Evolutionary conservation across 2,888 invertebrate genomes (phyloP).

Genomic region (Conchocele bisecta): DNA sequence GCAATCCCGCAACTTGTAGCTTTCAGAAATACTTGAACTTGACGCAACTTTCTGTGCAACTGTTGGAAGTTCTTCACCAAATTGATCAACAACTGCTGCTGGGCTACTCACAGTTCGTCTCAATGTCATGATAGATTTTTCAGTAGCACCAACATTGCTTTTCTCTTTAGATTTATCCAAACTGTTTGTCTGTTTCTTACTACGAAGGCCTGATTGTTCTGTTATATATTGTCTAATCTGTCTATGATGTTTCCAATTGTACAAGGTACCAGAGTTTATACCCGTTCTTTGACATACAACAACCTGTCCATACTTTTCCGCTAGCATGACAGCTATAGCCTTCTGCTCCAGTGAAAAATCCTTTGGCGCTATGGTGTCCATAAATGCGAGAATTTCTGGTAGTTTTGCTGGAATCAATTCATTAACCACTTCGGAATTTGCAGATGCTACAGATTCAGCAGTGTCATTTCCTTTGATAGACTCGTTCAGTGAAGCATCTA

Average conservation of each 20-base stretch:
- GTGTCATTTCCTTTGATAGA: neutral
- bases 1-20: neutral
- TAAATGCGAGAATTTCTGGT: constrained; percentile 42
- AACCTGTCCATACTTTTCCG: constrained; percentile 40
- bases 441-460: neutral
- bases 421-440: neutral
- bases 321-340: constrained; percentile 42
- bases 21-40: neutral
- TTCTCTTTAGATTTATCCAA: neutral
- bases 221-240: constrained; percentile 25
- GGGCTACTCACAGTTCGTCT: neutral
- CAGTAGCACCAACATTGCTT: neutral
- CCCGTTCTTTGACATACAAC: constrained; percentile 44
- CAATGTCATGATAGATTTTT: neutral
- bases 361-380: constrained; percentile 27
- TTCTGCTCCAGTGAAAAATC: constrained; percentile 52
- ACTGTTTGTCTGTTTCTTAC: neutral
- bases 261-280: constrained; percentile 47
- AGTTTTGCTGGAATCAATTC: neutral
- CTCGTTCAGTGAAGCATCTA: neutral
- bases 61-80: neutral
- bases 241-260: constrained; percentile 44
- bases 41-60: neutral
- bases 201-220: constrained; percentile 13
- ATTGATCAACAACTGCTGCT: too few relatives aligned